phyloP scores from a whole-genome alignment of 2,113 vertebrate species.

The Hemiprocne comata region DNA sequence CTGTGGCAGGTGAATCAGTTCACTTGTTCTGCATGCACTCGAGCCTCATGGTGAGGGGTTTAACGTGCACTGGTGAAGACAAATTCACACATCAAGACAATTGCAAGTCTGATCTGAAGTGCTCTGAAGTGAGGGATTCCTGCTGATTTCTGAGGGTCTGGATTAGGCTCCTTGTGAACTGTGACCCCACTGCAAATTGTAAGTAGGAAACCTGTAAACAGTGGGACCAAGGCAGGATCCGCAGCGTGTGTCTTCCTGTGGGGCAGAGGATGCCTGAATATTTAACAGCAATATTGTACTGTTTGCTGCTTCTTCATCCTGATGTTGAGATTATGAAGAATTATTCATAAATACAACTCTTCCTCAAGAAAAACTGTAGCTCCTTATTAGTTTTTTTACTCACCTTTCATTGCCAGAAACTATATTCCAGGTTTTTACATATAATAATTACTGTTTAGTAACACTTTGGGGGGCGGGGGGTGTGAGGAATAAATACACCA shows the following conservation, averaged over 20 bases:
- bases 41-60: accelerated
- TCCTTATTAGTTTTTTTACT: neutral
- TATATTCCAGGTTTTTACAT: neutral
- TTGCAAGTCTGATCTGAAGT: neutral
- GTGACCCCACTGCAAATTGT: neutral
- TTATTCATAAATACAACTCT: neutral
- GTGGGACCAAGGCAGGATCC: accelerated
- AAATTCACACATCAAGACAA: neutral
- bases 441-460: slow-evolving; percentile 14
- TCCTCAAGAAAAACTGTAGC: neutral
- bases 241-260: neutral
- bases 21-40: accelerated
- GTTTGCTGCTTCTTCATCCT: neutral
- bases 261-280: neutral
- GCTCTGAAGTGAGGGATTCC: neutral
- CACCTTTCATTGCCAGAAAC: neutral
- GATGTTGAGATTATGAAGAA: neutral
- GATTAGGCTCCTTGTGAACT: neutral
- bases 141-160: neutral
- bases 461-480: neutral
- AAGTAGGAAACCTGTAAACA: neutral
- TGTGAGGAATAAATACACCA: slow-evolving; percentile 5
- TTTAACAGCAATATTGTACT: neutral
- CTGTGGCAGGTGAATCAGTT: neutral
- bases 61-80: neutral